These are phyloP conservation scores for Albula goreensis DNA, from an alignment of 2,113 vertebrate genomes.

Conservation along the genomic window DNA sequence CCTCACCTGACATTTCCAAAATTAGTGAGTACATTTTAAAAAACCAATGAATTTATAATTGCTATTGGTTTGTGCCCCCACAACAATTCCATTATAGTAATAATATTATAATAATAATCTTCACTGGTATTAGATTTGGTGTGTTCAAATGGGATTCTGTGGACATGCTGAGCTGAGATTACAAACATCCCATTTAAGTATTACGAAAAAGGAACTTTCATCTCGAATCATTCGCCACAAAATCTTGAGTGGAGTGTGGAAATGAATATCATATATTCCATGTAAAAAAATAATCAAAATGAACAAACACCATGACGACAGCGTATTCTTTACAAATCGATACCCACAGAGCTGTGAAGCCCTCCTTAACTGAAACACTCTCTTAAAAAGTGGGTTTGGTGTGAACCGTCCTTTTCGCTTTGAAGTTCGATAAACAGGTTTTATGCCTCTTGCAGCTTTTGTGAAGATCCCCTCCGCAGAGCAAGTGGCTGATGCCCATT, in stretches of 20 bases:
- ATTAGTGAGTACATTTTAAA: neutral
- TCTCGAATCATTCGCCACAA: neutral
- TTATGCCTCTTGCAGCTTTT: neutral
- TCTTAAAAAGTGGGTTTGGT: neutral
- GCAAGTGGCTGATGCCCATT: neutral
- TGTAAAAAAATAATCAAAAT: neutral
- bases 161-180: neutral
- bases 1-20: neutral
- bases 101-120: neutral
- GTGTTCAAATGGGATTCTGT: neutral
- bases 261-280: neutral
- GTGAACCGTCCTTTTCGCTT: slow-evolving; percentile 4
- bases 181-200: slow-evolving; percentile 3
- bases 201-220: neutral
- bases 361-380: neutral
- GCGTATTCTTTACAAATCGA: neutral
- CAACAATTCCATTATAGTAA: neutral
- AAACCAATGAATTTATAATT: neutral
- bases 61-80: neutral
- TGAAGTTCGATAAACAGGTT: slow-evolving; percentile 18
- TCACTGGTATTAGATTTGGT: neutral
- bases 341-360: neutral
- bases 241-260: neutral
- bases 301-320: neutral
- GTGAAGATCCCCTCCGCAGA: neutral